A percentile compares a stretch with the other conserved stretches of the same genome.
These are phyloP conservation scores for Eumerus sabulonum DNA, from an alignment of 2,888 invertebrate species.

Conservation along the genomic window DNA sequence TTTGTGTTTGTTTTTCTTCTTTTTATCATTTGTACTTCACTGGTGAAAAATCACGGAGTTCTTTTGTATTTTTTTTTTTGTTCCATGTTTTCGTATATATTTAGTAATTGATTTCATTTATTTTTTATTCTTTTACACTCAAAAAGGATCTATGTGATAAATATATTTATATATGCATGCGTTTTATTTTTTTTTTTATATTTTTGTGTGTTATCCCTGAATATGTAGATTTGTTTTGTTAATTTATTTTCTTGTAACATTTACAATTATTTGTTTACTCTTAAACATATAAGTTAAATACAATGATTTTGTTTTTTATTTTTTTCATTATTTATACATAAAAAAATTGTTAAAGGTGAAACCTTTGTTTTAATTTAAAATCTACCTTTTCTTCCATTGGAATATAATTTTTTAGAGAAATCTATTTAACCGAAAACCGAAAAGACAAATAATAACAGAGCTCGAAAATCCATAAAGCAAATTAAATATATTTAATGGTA, in stretches of 20 bases:
- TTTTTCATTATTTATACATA: conserved; percentile 49
- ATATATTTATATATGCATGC: conserved; percentile 63
- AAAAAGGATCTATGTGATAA: conserved; percentile 62
- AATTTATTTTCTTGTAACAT: conserved; percentile 60
- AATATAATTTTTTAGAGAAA: conserved; percentile 77
- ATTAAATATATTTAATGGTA: conserved; percentile 17
- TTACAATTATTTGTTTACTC: conserved; percentile 51
- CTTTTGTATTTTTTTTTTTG: conserved; percentile 67
- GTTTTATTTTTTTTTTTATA: no score
- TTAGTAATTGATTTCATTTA: no score
- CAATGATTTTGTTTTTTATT: conserved; percentile 27
- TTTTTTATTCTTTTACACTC: conserved; percentile 54
- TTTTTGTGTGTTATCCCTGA: conserved; percentile 64
- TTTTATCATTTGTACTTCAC: conserved; percentile 79
- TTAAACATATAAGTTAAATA: conserved; percentile 61
- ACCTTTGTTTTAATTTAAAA: conserved; percentile 67
- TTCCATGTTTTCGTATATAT: conserved; percentile 60
- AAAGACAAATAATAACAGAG: conserved; percentile 9
- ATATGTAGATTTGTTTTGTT: conserved; percentile 47
- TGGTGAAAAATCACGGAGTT: conserved; percentile 80
- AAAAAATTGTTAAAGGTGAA: conserved; percentile 52
- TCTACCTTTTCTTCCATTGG: conserved; percentile 70
- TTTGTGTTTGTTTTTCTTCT: conserved; percentile 62
- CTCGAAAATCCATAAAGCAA: conserved; percentile 21
- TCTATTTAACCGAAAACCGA: conserved; percentile 47